Conservation (phyloP, 2,113 vertebrate species). For the Tragelaphus scriptus region DNA sequence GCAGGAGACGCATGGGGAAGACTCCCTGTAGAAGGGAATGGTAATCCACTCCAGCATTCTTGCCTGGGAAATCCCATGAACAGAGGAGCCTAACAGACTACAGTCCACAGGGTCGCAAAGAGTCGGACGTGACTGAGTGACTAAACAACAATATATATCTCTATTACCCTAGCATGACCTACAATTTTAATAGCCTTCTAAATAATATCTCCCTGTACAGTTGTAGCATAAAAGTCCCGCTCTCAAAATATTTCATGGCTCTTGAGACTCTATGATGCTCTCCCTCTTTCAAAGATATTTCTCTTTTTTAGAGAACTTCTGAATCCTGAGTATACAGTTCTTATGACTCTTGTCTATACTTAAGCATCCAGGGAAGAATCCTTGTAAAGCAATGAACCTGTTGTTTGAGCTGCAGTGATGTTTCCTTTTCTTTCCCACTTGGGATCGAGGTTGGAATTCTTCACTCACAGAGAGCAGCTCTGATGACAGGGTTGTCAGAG, state of each 20-base stretch:
- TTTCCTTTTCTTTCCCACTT: background rate
- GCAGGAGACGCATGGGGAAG: background rate
- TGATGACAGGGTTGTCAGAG: slow-evolving; percentile 19
- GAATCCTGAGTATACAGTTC: background rate
- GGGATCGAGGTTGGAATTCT: background rate
- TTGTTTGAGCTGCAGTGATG: background rate
- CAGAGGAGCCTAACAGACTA: background rate
- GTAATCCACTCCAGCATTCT: background rate
- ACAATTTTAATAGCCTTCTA: background rate
- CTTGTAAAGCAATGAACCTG: background rate
- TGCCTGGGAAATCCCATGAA: background rate
- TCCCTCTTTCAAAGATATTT: background rate
- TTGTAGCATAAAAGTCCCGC: background rate
- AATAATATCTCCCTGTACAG: background rate
- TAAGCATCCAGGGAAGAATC: background rate
- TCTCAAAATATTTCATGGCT: background rate
- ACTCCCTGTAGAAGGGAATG: background rate
- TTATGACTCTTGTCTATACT: background rate
- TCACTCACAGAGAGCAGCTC: background rate
- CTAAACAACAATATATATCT: background rate
- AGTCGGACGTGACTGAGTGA: background rate
- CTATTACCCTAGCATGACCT: background rate
- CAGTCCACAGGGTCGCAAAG: background rate
- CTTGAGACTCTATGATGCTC: background rate
- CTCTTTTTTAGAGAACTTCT: background rate